Conservation (phyloP, 1,140 invertebrate species). For the Megathymus violae region DNA sequence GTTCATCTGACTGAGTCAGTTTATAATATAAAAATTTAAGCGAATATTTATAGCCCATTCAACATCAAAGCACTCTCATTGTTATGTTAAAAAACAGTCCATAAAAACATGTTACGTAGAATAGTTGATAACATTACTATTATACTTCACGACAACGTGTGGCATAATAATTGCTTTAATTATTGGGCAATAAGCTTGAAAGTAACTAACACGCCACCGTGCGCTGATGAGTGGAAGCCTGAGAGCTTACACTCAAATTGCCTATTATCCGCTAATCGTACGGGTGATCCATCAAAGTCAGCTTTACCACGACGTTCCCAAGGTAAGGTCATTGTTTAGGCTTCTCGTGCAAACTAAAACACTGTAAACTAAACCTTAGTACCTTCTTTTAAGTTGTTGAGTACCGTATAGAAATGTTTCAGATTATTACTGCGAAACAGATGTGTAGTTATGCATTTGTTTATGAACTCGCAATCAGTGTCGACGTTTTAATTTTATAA, state of each 20-base stretch:
- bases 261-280: constrained; percentile 48
- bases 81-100: no score
- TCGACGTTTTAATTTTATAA: constrained; percentile 45
- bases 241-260: constrained; percentile 46
- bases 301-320: constrained; percentile 51
- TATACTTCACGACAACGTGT: not conserved
- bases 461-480: constrained; percentile 41
- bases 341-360: not conserved
- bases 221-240: constrained; percentile 22
- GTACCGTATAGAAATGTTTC: not conserved
- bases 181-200: not conserved
- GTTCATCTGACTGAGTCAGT: no score
- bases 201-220: not conserved
- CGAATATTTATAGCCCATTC: no score
- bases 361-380: constrained; percentile 10
- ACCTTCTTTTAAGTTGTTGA: not conserved
- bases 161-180: not conserved
- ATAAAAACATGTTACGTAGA: no score
- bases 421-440: constrained; percentile 16
- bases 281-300: constrained; percentile 56
- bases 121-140: no score
- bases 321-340: constrained; percentile 46
- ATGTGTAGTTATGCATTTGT: constrained; percentile 48
- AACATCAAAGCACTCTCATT: no score
- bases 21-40: no score